Evolutionary conservation across 2,888 invertebrate genomes (phyloP).

Genomic region (Rhagium mordax): DNA sequence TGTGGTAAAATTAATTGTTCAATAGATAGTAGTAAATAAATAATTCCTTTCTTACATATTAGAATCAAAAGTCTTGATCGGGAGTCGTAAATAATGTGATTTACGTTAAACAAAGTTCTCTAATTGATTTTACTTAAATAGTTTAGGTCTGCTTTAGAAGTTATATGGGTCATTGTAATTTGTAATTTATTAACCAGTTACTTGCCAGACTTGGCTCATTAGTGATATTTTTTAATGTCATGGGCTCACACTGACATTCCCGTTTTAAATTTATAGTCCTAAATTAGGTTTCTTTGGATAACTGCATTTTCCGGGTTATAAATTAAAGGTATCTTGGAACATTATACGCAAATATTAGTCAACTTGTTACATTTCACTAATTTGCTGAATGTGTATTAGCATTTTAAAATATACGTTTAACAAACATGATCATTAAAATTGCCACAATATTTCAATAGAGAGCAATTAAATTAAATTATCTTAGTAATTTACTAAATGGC

Average conservation of each 20-base stretch:
- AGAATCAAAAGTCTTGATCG: constrained; percentile 11
- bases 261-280: constrained; percentile 53
- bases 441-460: constrained; percentile 17
- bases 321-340: constrained; percentile 37
- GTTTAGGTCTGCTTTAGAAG: constrained; percentile 43
- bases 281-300: constrained; percentile 49
- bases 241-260: constrained; percentile 53
- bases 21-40: constrained; percentile 7
- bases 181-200: constrained; percentile 58
- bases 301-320: constrained; percentile 56
- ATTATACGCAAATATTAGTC: constrained; percentile 9
- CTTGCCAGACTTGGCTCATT: constrained; percentile 58
- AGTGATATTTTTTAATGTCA: constrained; percentile 56
- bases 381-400: constrained; percentile 11
- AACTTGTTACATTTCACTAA: constrained; percentile 22
- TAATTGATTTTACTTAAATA: constrained; percentile 47
- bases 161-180: constrained; percentile 60
- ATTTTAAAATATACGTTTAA: constrained; percentile 13
- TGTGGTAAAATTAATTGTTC: background rate
- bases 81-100: background rate
- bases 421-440: constrained; percentile 4
- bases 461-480: constrained; percentile 12
- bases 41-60: background rate
- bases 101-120: constrained; percentile 32
- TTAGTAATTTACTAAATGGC: background rate